phyloP scores from a whole-genome alignment of 2,888 invertebrate genomes.

The Nezara viridula region DNA sequence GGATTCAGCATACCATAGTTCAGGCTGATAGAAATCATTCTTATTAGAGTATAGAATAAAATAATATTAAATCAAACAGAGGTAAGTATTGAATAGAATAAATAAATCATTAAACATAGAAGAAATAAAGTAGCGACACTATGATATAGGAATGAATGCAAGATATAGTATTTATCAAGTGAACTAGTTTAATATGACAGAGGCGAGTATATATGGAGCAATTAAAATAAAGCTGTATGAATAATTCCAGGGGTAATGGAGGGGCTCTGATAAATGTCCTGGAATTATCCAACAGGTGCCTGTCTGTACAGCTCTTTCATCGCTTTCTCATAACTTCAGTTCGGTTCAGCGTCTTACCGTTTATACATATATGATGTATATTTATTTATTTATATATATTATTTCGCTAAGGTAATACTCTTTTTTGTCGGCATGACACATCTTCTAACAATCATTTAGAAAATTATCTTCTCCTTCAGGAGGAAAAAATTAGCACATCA shows the following conservation, averaged over 20 bases:
- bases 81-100: not conserved
- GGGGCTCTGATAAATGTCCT: not conserved
- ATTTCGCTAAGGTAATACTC: no score
- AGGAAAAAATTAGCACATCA: no score
- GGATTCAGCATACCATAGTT: no score
- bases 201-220: slow-evolving; percentile 35
- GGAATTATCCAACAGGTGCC: not conserved
- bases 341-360: no score
- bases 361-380: no score
- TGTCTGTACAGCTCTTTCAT: not conserved
- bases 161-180: not conserved
- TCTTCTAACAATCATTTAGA: no score
- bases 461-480: no score
- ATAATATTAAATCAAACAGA: no score
- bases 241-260: slow-evolving; percentile 10
- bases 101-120: not conserved
- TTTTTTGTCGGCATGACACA: no score
- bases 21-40: no score
- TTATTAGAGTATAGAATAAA: no score
- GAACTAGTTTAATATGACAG: slow-evolving; percentile 18
- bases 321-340: not conserved
- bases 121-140: slow-evolving; percentile 36
- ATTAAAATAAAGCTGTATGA: slow-evolving; percentile 43
- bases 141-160: not conserved
- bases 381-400: no score